Evolutionary conservation across 2,888 invertebrate species (phyloP).

Genomic region (Himalopsyche tibetana): DNA sequence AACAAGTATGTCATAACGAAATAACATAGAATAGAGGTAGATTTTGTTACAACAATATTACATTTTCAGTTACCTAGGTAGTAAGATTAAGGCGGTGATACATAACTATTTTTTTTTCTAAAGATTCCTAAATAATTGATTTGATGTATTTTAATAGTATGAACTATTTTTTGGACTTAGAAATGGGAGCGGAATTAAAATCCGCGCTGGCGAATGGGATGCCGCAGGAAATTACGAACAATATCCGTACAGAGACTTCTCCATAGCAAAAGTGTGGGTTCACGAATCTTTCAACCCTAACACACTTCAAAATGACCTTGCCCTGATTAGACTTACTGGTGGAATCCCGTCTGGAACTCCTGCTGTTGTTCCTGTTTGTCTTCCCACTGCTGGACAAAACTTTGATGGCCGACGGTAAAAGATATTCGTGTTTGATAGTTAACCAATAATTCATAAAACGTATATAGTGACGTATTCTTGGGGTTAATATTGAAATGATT

Average conservation of each 20-base stretch:
- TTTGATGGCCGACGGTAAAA: slow-evolving; percentile 76
- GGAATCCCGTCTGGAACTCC: slow-evolving; percentile 77
- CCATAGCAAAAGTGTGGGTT: slow-evolving; percentile 77
- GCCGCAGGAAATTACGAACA: slow-evolving; percentile 81
- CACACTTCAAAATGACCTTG: slow-evolving; percentile 89
- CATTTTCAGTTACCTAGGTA: no score
- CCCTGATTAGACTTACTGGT: slow-evolving; percentile 83
- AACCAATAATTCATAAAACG: not conserved
- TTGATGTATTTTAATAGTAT: not conserved
- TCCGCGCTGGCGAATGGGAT: slow-evolving; percentile 88
- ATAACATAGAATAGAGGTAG: no score
- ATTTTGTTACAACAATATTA: no score
- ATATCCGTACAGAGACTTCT: slow-evolving; percentile 80
- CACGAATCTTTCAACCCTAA: slow-evolving; percentile 82
- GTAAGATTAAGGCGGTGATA: no score
- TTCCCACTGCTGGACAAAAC: slow-evolving; percentile 74
- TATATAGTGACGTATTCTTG: no score
- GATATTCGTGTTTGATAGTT: not conserved
- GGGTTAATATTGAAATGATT: no score
- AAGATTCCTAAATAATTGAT: not conserved
- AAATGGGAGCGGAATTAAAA: slow-evolving; percentile 74
- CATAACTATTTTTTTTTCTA: no score
- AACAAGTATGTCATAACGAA: no score
- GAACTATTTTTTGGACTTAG: slow-evolving; percentile 64
- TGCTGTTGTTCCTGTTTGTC: slow-evolving; percentile 80